phyloP scores from a whole-genome alignment of 2,888 invertebrate species.

The Melieria crassipennis region DNA sequence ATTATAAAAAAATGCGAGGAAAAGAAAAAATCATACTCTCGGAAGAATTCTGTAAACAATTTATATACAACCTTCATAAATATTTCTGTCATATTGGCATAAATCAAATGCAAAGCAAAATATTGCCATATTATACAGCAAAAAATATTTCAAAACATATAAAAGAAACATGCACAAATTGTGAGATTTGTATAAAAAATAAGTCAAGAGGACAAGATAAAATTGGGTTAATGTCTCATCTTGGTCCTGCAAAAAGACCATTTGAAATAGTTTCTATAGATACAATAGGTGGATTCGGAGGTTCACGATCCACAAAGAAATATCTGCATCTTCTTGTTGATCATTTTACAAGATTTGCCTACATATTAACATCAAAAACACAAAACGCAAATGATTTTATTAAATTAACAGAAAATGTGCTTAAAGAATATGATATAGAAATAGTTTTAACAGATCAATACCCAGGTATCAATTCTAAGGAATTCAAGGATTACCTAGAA shows the following conservation, averaged over 20 bases:
- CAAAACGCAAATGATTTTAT: too few relatives aligned
- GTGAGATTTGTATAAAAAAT: too few relatives aligned
- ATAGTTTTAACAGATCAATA: slow-evolving; percentile 48
- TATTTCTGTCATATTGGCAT: slow-evolving; percentile 37
- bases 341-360: too few relatives aligned
- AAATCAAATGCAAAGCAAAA: slow-evolving; percentile 39
- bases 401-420: too few relatives aligned
- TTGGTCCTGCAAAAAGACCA: slow-evolving; percentile 43
- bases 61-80: slow-evolving; percentile 37
- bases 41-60: slow-evolving; percentile 34
- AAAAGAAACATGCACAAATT: too few relatives aligned
- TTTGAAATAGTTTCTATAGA: slow-evolving; percentile 55
- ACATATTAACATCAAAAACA: too few relatives aligned
- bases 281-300: slow-evolving; percentile 53
- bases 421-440: too few relatives aligned
- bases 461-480: slow-evolving; percentile 52
- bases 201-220: slow-evolving; percentile 38
- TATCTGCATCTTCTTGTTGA: slow-evolving; percentile 41
- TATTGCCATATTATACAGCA: slow-evolving; percentile 35
- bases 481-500: slow-evolving; percentile 50
- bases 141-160: too few relatives aligned
- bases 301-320: slow-evolving; percentile 52
- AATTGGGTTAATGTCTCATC: slow-evolving; percentile 37
- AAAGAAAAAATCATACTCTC: slow-evolving; percentile 34
- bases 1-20: slow-evolving; percentile 28